Evolutionary conservation across 2,113 vertebrate species (phyloP), one percentile per base, ranked within the genome.

Genomic region (Lepus americanus): DNA sequence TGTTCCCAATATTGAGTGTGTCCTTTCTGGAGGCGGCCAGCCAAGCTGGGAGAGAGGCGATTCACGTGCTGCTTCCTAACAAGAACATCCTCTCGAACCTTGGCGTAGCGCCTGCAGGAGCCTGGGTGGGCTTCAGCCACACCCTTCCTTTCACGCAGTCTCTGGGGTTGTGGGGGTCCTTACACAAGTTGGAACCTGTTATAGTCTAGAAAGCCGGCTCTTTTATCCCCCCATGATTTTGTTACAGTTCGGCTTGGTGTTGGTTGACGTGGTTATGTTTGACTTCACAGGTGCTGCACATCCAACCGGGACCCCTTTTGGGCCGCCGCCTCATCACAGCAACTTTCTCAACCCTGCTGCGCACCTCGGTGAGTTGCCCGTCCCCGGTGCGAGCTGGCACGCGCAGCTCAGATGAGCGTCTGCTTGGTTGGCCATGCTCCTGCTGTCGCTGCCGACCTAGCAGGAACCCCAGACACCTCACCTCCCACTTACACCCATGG

Each of bases 321-420:
- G 99, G 90, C 99, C 99, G 59, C 99, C 99, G 0, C 98, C 99
- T 49, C 99, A 99, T 97, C 99, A 99, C 97, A 99, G 99, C 98
- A 99, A 99, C 98, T 99, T 99, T 95, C 99, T 99, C 82, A 98
- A 98, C 97, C 99, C 99, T 25, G 99, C 98, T 53, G 98, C 99
- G 96, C 99, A 99, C 97, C 98, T 99, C 96, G 99, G 99, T 99
- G 98, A 94, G 98, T 94, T 31, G 31, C 51, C 36, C 27, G 0
- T 6, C 14, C 0, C 7, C 0, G 3, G 22, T 0, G 3, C n/a
- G 55, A 13, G 12, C 7, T 1, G 33, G 25, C 0, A 0, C 1
- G 13, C 4, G 20, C 3, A 0, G 72, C 63, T 61, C 63, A 51
- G 70, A 23, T 13, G 51, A n/a, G 29, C 83, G 20, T n/a, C 9